Conservation (phyloP, 2,113 vertebrate species). For the Oncorhynchus kisutch region DNA sequence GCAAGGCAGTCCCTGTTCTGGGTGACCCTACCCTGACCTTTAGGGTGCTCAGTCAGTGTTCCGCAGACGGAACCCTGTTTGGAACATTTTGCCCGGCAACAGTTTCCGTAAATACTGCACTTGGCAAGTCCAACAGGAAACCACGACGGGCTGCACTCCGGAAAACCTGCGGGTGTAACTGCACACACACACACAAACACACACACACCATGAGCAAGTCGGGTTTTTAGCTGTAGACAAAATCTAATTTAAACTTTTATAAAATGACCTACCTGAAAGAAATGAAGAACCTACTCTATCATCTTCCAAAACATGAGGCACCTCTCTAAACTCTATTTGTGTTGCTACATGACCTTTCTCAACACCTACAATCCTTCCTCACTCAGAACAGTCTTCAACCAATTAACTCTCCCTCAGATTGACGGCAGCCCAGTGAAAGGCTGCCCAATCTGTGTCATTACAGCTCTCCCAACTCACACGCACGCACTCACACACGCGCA, state of each 20-base stretch:
- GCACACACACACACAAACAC: constrained; percentile 19
- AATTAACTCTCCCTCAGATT: constrained; percentile 60
- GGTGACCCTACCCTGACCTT: too few relatives aligned
- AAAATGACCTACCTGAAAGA: too few relatives aligned
- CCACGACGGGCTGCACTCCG: constrained; percentile 46
- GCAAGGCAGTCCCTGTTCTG: too few relatives aligned
- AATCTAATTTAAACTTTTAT: too few relatives aligned
- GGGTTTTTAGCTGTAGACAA: too few relatives aligned
- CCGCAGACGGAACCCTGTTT: constrained; percentile 52
- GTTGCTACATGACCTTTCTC: constrained; percentile 51
- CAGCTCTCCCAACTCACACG: constrained; percentile 36
- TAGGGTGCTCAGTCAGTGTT: too few relatives aligned
- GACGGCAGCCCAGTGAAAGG: constrained; percentile 37
- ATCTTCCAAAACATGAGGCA: constrained; percentile 22
- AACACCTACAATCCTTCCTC: constrained; percentile 19
- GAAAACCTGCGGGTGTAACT: constrained; percentile 47
- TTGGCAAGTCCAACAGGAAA: constrained; percentile 72
- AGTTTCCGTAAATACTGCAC: constrained; percentile 65
- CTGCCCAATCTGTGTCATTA: constrained; percentile 65
- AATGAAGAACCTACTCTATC: not conserved
- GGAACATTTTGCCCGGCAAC: constrained; percentile 69
- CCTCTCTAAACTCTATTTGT: constrained; percentile 11
- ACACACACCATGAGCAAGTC: too few relatives aligned
- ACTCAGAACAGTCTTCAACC: constrained; percentile 42
- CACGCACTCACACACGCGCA: too few relatives aligned